Conservation (phyloP, 2,113 vertebrate genomes). For the Limanda limanda region DNA sequence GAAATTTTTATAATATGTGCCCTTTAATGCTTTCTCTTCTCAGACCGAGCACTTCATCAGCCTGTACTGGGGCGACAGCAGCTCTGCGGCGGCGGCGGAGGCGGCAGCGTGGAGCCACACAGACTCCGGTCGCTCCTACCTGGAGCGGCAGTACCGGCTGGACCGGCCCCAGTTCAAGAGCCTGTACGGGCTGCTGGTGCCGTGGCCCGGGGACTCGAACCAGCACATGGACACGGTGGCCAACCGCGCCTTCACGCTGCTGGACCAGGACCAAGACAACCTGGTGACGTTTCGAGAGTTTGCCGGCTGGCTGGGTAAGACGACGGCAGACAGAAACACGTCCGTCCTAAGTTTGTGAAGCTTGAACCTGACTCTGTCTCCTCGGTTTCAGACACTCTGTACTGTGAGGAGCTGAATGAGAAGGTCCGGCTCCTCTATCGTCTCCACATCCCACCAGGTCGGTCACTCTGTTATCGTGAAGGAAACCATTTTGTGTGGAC, state of each 20-base stretch:
- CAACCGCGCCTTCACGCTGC: constrained; percentile 88
- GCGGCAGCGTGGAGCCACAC: constrained; percentile 74
- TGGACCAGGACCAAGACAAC: constrained; percentile 86
- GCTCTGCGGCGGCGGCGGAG: constrained; percentile 53
- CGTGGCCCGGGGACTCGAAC: constrained; percentile 85
- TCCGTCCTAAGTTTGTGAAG: neutral
- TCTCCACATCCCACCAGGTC: constrained; percentile 94
- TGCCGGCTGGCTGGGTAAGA: constrained; percentile 86
- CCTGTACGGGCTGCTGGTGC: constrained; percentile 87
- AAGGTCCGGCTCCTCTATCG: constrained; percentile 92
- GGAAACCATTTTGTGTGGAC: too few species aligned
- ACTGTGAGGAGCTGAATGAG: constrained; percentile 95
- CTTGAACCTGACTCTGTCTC: too few species aligned
- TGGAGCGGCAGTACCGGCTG: constrained; percentile 91
- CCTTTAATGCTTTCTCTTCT: neutral
- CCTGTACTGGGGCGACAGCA: constrained; percentile 89
- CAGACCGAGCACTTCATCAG: constrained; percentile 92
- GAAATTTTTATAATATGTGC: too few species aligned
- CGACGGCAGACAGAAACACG: too few species aligned
- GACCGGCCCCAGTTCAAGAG: constrained; percentile 89
- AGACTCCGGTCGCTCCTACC: constrained; percentile 83
- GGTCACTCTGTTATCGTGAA: neutral
- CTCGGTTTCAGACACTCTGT: constrained; percentile 86
- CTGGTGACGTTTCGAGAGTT: constrained; percentile 90
- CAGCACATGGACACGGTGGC: constrained; percentile 88